A percentile compares a stretch with the other conserved stretches of the same genome.
phyloP scores from a whole-genome alignment of 2,797 vertebrate genomes.

The Dicrostonyx torquatus region DNA sequence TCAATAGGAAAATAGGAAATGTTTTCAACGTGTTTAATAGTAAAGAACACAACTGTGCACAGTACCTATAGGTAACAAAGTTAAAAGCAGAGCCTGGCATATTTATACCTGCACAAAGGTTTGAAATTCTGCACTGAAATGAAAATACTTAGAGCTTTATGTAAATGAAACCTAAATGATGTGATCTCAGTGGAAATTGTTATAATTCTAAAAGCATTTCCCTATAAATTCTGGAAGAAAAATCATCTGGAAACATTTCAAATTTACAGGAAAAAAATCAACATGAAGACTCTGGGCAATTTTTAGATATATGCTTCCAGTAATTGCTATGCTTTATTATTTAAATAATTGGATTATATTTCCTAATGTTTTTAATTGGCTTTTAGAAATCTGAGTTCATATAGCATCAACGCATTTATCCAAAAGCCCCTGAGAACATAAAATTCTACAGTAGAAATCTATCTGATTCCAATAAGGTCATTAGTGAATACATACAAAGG shows the following conservation, averaged over 20 bases:
- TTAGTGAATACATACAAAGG: conserved; percentile 17
- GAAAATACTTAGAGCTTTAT: conserved; percentile 54
- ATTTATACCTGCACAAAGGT: conserved; percentile 28
- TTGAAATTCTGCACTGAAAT: conserved; percentile 42
- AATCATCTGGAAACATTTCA: conserved; percentile 55
- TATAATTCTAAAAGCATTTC: conserved; percentile 50
- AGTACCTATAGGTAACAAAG: conserved; percentile 45
- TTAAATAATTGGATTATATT: conserved; percentile 51
- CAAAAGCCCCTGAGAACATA: conserved; percentile 11
- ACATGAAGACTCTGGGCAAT: not conserved
- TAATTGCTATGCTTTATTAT: conserved; percentile 52
- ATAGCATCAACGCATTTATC: conserved; percentile 25
- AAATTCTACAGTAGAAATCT: conserved; percentile 17
- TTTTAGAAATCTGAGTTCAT: conserved; percentile 45
- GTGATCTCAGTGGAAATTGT: conserved; percentile 8
- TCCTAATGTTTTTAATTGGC: conserved; percentile 47
- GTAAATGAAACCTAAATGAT: conserved; percentile 48
- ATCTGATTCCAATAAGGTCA: conserved; percentile 51
- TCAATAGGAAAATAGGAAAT: conserved; percentile 13
- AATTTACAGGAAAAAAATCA: conserved; percentile 39
- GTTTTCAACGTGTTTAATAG: conserved; percentile 13
- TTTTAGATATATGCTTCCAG: conserved; percentile 46
- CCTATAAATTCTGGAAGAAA: conserved; percentile 46
- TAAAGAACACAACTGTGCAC: conserved; percentile 30
- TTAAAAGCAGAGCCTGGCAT: not conserved